Percentiles rank a stretch among this genome's conserved stretches.
Evolutionary conservation across 2,888 invertebrate genomes (phyloP).

Genomic region (Polydrusus pterygomalis): DNA sequence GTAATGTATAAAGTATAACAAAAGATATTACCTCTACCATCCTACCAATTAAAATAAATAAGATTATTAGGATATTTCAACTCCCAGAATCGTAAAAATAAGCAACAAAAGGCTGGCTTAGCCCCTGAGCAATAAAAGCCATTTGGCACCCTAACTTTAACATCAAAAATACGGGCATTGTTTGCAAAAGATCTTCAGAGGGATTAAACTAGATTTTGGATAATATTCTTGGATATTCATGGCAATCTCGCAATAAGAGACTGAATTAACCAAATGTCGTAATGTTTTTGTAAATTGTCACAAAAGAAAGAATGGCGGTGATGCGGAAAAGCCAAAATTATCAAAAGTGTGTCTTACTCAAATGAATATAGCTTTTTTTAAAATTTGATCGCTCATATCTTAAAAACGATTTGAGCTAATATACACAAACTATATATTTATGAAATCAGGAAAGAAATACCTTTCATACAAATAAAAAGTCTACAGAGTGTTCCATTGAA

Average conservation of each 20-base stretch:
- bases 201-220: not conserved
- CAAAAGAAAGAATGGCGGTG: not conserved
- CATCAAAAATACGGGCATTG: not conserved
- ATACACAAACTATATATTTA: too few species aligned
- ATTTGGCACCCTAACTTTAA: slow-evolving; percentile 1
- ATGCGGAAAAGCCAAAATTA: not conserved
- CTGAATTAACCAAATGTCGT: not conserved
- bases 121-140: not conserved
- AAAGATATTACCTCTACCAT: too few species aligned
- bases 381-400: too few species aligned
- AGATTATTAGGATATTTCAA: too few species aligned
- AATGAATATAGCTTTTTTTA: too few species aligned
- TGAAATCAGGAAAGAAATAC: too few species aligned
- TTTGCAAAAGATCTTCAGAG: not conserved
- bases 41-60: not conserved
- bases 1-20: too few species aligned
- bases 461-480: too few species aligned
- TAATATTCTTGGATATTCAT: not conserved
- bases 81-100: not conserved
- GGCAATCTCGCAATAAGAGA: not conserved
- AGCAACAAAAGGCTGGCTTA: slow-evolving; percentile 1
- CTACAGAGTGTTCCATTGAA: too few species aligned
- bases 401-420: too few species aligned
- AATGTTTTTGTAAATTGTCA: not conserved
- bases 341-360: too few species aligned